Evolutionary conservation across 1,140 invertebrate species (phyloP).

Genomic region (Drosophila nasuta): DNA sequence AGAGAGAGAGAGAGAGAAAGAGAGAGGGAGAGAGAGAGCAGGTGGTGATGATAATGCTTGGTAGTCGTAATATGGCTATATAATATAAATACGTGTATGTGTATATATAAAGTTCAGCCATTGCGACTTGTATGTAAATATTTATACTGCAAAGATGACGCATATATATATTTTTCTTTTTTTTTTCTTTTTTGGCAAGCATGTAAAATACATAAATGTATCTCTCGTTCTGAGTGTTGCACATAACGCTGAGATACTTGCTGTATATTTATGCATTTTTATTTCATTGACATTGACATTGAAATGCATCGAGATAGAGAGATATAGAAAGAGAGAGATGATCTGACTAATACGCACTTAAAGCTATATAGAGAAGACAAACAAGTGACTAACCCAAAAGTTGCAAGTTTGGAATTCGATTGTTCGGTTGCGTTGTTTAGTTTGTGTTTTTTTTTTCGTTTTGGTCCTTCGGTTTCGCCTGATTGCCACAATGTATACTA

Average conservation of each 20-base stretch:
- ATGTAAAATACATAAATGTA: constrained; percentile 4
- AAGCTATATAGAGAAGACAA: neutral
- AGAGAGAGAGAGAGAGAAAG: too few relatives aligned
- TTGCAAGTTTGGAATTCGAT: neutral
- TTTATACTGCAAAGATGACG: constrained; percentile 21
- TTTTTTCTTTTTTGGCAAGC: constrained; percentile 11
- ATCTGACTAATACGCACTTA: constrained; percentile 7
- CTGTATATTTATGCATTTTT: constrained; percentile 23
- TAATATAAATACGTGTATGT: too few relatives aligned
- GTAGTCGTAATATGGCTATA: too few relatives aligned
- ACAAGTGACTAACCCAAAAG: constrained; percentile 33
- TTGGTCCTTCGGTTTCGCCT: constrained; percentile 26
- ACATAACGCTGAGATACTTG: constrained; percentile 1
- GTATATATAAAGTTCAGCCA: too few relatives aligned
- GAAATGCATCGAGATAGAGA: constrained; percentile 48
- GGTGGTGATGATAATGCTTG: neutral
- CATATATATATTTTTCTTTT: neutral
- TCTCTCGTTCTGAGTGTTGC: neutral
- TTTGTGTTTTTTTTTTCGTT: neutral
- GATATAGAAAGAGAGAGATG: constrained; percentile 17
- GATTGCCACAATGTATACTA: constrained; percentile 5
- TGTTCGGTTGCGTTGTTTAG: too few relatives aligned
- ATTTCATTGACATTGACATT: constrained; percentile 67
- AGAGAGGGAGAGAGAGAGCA: neutral
- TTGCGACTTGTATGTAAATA: too few relatives aligned